Evolutionary conservation across 2,113 vertebrate genomes (phyloP).

Genomic region (Puntigrus tetrazona): DNA sequence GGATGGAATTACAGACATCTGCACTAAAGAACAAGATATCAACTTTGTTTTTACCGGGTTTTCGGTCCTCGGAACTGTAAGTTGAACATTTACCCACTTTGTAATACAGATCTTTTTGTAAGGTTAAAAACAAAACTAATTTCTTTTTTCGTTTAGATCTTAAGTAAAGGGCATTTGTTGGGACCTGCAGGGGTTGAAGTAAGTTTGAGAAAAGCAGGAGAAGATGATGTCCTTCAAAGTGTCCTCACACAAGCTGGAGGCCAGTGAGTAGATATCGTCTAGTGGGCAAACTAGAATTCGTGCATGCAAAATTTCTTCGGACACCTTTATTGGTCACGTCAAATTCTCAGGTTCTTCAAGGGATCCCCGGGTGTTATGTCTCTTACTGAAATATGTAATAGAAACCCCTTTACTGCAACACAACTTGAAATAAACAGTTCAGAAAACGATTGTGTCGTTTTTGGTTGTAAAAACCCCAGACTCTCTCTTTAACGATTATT

Average conservation of each 20-base stretch:
- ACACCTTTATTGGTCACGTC: neutral
- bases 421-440: too few species aligned
- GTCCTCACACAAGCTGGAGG: constrained; percentile 87
- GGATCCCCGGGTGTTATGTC: neutral
- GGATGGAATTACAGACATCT: constrained; percentile 93
- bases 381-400: too few species aligned
- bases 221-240: constrained; percentile 80
- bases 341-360: neutral
- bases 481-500: neutral
- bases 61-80: constrained; percentile 90
- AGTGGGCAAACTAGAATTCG: neutral
- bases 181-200: constrained; percentile 92
- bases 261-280: constrained; percentile 83
- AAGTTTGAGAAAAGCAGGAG: constrained; percentile 79
- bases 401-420: too few species aligned
- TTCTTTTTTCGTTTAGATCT: constrained; percentile 77
- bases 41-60: constrained; percentile 98
- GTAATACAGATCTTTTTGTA: neutral
- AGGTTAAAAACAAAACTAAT: neutral
- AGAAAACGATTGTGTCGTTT: too few species aligned
- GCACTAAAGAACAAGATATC: constrained; percentile 95
- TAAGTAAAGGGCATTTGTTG: constrained; percentile 89
- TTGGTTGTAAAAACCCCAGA: too few species aligned
- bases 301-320: neutral
- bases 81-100: neutral